A percentile compares a stretch with the other conserved stretches of the same genome.
These are phyloP conservation scores for Corticium candelabrum DNA, from an alignment of 37 sponge, comb jelly and placozoan species.

Conservation along the genomic window DNA sequence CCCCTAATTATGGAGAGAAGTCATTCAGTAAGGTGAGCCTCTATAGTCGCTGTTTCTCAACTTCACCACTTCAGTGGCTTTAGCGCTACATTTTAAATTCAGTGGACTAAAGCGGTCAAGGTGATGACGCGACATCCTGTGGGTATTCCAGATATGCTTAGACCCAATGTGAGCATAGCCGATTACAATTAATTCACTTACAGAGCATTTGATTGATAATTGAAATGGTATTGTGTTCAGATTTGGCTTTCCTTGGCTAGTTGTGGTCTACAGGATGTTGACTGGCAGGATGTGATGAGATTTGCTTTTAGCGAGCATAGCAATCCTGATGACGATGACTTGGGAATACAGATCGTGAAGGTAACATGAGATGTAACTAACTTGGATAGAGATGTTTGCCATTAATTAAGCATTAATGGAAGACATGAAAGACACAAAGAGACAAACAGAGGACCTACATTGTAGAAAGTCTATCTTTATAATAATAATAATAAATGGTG, in stretches of 20 bases:
- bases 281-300: slow-evolving; percentile 43
- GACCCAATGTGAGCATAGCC: background rate
- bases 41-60: no score
- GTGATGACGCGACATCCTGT: background rate
- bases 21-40: no score
- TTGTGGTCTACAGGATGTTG: slow-evolving; percentile 20
- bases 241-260: slow-evolving; percentile 43
- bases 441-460: no score
- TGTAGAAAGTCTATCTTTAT: no score
- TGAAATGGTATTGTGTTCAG: slow-evolving; percentile 7
- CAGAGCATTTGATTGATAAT: background rate
- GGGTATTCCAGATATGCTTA: background rate
- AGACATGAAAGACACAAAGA: no score
- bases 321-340: slow-evolving; percentile 57
- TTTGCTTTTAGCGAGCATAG: slow-evolving; percentile 49
- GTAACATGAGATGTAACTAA: slow-evolving; percentile 9
- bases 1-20: no score
- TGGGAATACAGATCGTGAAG: slow-evolving; percentile 62
- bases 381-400: background rate
- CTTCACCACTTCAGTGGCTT: no score
- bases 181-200: background rate
- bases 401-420: no score
- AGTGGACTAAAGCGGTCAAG: background rate
- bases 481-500: no score
- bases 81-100: no score